These are phyloP conservation scores for Origma solitaria DNA, from an alignment of 2,113 vertebrate genomes.

Conservation along the genomic window DNA sequence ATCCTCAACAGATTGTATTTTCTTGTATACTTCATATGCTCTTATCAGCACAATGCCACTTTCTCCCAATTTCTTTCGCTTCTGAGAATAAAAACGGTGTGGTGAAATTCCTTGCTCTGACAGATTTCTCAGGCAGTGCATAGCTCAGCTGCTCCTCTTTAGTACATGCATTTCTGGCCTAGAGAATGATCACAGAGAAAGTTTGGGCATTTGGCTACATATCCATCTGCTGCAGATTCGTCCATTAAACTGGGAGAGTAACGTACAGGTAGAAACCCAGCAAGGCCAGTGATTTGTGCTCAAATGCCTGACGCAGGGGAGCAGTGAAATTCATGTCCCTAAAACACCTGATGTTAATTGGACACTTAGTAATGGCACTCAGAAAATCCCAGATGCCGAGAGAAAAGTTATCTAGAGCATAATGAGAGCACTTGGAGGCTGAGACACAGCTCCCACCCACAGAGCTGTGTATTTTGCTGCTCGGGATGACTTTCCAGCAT, in stretches of 20 bases:
- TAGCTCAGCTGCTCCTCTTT: background rate
- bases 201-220: background rate
- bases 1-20: constrained; percentile 10
- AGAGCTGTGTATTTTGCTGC: background rate
- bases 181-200: background rate
- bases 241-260: background rate
- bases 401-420: background rate
- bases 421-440: background rate
- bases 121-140: background rate
- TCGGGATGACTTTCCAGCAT: background rate
- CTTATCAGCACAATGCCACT: constrained; percentile 12
- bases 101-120: background rate
- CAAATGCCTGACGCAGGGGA: background rate
- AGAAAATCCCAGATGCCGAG: background rate
- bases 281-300: background rate
- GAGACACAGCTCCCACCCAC: background rate
- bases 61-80: background rate
- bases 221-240: background rate
- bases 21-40: background rate
- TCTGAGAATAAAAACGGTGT: background rate
- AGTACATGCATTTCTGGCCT: background rate
- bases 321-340: background rate
- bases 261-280: background rate
- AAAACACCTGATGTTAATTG: background rate
- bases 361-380: background rate